These are phyloP conservation scores for Drosophila rhopaloa DNA, from an alignment of 1,140 invertebrate species.

Conservation along the genomic window DNA sequence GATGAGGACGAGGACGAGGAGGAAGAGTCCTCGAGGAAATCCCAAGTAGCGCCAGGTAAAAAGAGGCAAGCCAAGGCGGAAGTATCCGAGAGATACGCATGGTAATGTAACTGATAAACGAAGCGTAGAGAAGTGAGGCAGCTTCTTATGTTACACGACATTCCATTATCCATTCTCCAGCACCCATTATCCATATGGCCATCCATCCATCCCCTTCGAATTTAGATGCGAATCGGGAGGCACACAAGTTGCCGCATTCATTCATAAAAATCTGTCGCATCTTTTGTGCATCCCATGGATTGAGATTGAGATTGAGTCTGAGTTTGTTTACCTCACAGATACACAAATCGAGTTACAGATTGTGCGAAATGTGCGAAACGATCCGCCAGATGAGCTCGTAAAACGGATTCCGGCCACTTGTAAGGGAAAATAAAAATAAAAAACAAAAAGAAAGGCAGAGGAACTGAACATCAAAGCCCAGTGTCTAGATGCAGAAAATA, in stretches of 20 bases:
- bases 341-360: slow-evolving; percentile 43
- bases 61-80: slow-evolving; percentile 39
- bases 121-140: slow-evolving; percentile 34
- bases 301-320: neutral
- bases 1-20: slow-evolving; percentile 21
- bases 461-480: slow-evolving; percentile 14
- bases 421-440: slow-evolving; percentile 1
- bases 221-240: slow-evolving; percentile 43
- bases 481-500: slow-evolving; percentile 1
- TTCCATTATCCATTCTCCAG: slow-evolving; percentile 44
- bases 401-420: slow-evolving; percentile 15
- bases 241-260: slow-evolving; percentile 46
- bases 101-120: slow-evolving; percentile 72
- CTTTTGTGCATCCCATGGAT: slow-evolving; percentile 41
- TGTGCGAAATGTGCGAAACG: slow-evolving; percentile 34
- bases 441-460: neutral
- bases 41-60: slow-evolving; percentile 56
- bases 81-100: slow-evolving; percentile 69
- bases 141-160: slow-evolving; percentile 76
- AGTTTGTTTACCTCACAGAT: slow-evolving; percentile 46
- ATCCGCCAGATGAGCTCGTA: slow-evolving; percentile 36
- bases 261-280: slow-evolving; percentile 50
- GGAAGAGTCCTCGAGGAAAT: slow-evolving; percentile 57
- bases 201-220: slow-evolving; percentile 28
- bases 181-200: slow-evolving; percentile 35